phyloP scores from a whole-genome alignment of 2,888 invertebrate species.

The Zootermopsis nevadensis region DNA sequence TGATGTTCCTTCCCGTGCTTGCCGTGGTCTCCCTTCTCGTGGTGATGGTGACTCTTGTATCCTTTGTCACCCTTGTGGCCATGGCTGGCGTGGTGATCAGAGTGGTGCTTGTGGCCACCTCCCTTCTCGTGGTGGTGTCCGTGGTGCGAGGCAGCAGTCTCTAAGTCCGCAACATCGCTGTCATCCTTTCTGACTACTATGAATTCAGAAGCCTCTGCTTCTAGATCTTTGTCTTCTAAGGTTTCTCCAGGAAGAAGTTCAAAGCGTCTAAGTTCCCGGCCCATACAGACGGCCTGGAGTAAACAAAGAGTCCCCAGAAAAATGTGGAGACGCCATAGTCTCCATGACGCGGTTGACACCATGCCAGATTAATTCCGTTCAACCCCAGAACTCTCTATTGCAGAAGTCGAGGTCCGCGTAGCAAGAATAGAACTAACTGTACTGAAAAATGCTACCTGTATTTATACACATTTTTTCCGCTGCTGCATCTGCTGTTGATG shows the following conservation, averaged over 20 bases:
- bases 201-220: conserved; percentile 40
- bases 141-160: conserved; percentile 47
- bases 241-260: conserved; percentile 24
- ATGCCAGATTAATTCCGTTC: background rate
- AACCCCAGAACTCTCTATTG: background rate
- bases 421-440: background rate
- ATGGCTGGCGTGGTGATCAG: conserved; percentile 75
- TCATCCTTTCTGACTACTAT: conserved; percentile 52
- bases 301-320: conserved; percentile 46
- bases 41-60: conserved; percentile 79
- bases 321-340: conserved; percentile 41
- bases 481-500: background rate
- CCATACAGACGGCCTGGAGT: conserved; percentile 23
- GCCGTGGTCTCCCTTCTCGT: conserved; percentile 83
- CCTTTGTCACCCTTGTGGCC: conserved; percentile 85
- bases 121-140: conserved; percentile 69
- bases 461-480: conserved; percentile 29
- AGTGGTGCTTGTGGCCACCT: conserved; percentile 77
- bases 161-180: conserved; percentile 61
- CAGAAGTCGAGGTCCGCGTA: background rate
- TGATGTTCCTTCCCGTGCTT: conserved; percentile 82
- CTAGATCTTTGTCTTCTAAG: conserved; percentile 22
- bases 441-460: background rate
- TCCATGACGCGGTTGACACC: conserved; percentile 36
- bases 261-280: conserved; percentile 37